A percentile compares a stretch with the other conserved stretches of the same genome.
Evolutionary conservation across 2,797 vertebrate species (phyloP).

Genomic region (Gallinago stenura): DNA sequence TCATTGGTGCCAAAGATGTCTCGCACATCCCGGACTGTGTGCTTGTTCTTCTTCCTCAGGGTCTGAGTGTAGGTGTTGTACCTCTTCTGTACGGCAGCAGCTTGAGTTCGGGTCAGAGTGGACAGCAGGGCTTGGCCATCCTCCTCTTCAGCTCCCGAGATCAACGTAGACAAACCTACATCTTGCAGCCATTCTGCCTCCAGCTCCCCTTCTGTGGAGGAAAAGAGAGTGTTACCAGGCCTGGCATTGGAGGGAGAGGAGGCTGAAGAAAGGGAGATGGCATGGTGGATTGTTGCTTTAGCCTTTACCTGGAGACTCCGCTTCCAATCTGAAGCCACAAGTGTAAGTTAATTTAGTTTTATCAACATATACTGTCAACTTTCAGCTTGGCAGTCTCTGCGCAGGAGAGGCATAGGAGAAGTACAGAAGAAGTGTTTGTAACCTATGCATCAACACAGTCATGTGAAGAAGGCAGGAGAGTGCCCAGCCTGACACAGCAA

Average conservation of each 20-base stretch:
- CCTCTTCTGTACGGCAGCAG: constrained; percentile 89
- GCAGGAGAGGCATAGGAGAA: not conserved
- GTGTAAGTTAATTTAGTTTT: not conserved
- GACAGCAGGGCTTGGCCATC: constrained; percentile 89
- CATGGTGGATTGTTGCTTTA: not conserved
- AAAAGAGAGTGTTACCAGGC: not conserved
- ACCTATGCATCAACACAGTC: not conserved
- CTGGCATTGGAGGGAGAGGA: not conserved
- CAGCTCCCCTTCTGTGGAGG: constrained; percentile 87
- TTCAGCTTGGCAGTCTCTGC: not conserved
- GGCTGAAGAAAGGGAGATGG: not conserved
- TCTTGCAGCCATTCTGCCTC: constrained; percentile 95
- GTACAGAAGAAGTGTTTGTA: not conserved
- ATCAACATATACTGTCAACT: not conserved
- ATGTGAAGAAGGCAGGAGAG: not conserved
- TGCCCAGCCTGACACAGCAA: not conserved
- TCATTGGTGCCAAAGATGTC: constrained; percentile 85
- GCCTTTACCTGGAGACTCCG: not conserved
- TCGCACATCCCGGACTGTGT: constrained; percentile 87
- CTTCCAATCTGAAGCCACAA: not conserved
- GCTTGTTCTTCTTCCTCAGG: constrained; percentile 88
- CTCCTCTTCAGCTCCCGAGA: constrained; percentile 84
- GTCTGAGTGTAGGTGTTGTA: constrained; percentile 94
- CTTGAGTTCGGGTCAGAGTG: constrained; percentile 91
- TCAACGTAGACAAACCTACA: constrained; percentile 88